Conservation (phyloP, 1,140 invertebrate genomes). For the Diorhabda sublineata region DNA sequence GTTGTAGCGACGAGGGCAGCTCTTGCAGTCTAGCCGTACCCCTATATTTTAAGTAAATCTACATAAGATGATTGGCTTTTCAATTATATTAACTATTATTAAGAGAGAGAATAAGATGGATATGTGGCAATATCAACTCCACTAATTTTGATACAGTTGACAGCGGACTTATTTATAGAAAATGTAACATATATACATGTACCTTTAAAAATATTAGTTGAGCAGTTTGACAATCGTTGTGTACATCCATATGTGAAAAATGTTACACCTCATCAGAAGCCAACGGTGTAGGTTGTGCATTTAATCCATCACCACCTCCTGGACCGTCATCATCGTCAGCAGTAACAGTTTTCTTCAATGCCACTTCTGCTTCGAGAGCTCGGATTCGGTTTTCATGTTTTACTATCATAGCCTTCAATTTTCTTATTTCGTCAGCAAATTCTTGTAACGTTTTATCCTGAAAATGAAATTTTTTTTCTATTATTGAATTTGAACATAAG, state of each 20-base stretch:
- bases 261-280: conserved; percentile 41
- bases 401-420: conserved; percentile 88
- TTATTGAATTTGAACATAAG: no score
- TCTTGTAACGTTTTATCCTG: conserved; percentile 72
- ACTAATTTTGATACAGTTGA: no score
- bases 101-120: no score
- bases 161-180: no score
- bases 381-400: conserved; percentile 89
- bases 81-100: no score
- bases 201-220: conserved; percentile 25
- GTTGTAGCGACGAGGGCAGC: no score
- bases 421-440: conserved; percentile 79
- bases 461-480: no score
- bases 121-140: no score
- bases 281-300: conserved; percentile 28
- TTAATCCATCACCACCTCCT: conserved; percentile 40
- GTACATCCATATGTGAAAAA: not conserved
- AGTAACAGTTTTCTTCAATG: conserved; percentile 46
- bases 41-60: no score
- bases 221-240: conserved; percentile 11
- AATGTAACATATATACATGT: not conserved
- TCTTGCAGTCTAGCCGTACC: no score
- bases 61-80: no score
- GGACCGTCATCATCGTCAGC: conserved; percentile 39
- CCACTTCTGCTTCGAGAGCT: conserved; percentile 61